Base-by-base conservation (phyloP, 2,888 invertebrate genomes). In the Rhamnusium bicolor region DNA sequence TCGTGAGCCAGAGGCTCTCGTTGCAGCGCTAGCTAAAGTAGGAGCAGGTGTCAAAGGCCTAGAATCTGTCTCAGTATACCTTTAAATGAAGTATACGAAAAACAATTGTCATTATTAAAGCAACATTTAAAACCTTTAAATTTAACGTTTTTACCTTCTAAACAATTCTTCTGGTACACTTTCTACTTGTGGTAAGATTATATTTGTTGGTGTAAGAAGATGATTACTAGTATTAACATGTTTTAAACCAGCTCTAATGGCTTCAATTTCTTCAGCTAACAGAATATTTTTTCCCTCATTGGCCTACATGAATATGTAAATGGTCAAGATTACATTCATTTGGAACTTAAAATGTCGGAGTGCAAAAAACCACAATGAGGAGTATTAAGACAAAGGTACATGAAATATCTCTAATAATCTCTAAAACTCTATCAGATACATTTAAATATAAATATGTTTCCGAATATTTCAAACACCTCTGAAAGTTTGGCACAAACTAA, bases 61-160 rank as follows among this genome's bases (percentile, higher is more conserved):
- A 0, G 96, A 96, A 85, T 96, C 96, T 0, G 95, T 96, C 81
- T 95, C 95, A 0, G 95, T 94, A 83, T 95, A 96, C 76, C 94
- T 93, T 40, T 40, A 40, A 40, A 40, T 1, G 24, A 40, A 12
- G 40, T 40, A 2, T 40, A n/a, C n/a, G 4, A 12, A 12, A 1
- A 10, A 32, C 12, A 32, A 32, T n/a, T 1, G 32, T 32, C 32
- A 32, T 10, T 32, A 32, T 10, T 0, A 2, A 5, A 8, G 6
- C 5, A 32, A 32, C 32, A n/a, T 12, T 40, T n/a, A n/a, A n/a
- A 40, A 40, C n/a, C 1, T 32, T 32, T 32, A 32, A 10, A 32
- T 12, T 32, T 19, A n/a, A 65, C 10, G 14, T 54, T 56, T 18
- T 73, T 76, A 91, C 89, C 91, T 90, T 82, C 94, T 90, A 85